Conservation (phyloP, 2,797 vertebrate genomes). For the Phataginus tricuspis region DNA sequence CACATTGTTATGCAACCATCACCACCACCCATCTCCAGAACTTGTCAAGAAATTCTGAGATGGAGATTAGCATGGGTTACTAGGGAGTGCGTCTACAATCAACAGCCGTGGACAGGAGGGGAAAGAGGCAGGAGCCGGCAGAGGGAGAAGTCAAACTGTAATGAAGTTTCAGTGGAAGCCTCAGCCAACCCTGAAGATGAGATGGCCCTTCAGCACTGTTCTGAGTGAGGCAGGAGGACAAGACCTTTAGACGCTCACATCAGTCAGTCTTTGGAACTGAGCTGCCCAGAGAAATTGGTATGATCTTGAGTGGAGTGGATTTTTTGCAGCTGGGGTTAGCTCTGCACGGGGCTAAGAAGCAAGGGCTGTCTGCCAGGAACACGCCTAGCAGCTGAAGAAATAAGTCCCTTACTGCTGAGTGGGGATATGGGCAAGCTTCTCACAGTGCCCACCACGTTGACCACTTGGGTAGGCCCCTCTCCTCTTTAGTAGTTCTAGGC, state of each 20-base stretch:
- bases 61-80: too few species aligned
- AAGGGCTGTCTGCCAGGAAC: neutral
- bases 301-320: neutral
- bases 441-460: neutral
- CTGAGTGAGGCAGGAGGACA: neutral
- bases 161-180: neutral
- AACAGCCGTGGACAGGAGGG: neutral
- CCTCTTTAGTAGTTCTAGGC: neutral
- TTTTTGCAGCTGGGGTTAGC: neutral
- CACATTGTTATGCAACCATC: neutral
- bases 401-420: neutral
- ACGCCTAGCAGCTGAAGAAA: neutral
- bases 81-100: neutral
- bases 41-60: neutral
- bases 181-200: neutral
- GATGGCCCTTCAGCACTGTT: neutral
- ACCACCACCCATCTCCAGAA: neutral
- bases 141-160: neutral
- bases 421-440: neutral
- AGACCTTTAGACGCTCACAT: neutral
- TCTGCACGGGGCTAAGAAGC: neutral
- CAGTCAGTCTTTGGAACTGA: neutral
- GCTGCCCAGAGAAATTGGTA: neutral
- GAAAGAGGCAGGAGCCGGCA: neutral
- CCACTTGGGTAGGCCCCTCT: neutral